Evolutionary conservation across 92 coral and sea anemone species (phyloP).

Genomic region (Blastomussa wellsi): DNA sequence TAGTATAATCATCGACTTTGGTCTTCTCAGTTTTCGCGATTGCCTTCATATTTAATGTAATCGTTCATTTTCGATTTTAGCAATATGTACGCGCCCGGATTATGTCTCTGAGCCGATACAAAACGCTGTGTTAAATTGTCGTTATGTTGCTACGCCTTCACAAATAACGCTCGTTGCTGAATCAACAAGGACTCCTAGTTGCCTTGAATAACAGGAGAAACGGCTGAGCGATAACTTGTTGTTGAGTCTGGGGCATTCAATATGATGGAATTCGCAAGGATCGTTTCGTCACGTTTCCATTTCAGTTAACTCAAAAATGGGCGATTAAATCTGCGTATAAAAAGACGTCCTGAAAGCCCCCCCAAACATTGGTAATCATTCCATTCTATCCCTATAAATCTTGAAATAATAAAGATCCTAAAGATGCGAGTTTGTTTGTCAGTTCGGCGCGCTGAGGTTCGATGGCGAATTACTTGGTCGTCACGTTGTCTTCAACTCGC

Average conservation of each 20-base stretch:
- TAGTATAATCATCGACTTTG: not conserved
- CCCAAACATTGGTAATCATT: conserved; percentile 1
- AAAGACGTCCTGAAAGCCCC: conserved; percentile 41
- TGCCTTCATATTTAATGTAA: conserved; percentile 73
- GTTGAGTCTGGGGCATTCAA: conserved; percentile 45
- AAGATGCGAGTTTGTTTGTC: conserved; percentile 13
- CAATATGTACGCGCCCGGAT: conserved; percentile 64
- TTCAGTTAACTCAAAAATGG: conserved; percentile 81
- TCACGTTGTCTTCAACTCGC: conserved; percentile 86
- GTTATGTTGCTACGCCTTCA: conserved; percentile 40
- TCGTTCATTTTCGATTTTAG: conserved; percentile 93
- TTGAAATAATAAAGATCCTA: conserved; percentile 14
- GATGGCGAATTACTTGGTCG: conserved; percentile 45
- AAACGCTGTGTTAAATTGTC: conserved; percentile 6
- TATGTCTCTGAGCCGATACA: conserved; percentile 24
- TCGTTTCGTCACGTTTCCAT: conserved; percentile 67
- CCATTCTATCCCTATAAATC: conserved; percentile 5
- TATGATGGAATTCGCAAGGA: conserved; percentile 83
- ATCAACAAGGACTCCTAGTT: not conserved
- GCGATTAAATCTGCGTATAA: conserved; percentile 64
- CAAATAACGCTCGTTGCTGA: conserved; percentile 6
- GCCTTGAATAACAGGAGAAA: conserved; percentile 16
- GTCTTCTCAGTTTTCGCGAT: conserved; percentile 35
- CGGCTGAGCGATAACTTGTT: conserved; percentile 3
- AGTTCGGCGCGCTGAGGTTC: conserved; percentile 26